These are phyloP conservation scores for Archivesica marissinica DNA, from an alignment of 1,140 invertebrate genomes.

Conservation along the genomic window DNA sequence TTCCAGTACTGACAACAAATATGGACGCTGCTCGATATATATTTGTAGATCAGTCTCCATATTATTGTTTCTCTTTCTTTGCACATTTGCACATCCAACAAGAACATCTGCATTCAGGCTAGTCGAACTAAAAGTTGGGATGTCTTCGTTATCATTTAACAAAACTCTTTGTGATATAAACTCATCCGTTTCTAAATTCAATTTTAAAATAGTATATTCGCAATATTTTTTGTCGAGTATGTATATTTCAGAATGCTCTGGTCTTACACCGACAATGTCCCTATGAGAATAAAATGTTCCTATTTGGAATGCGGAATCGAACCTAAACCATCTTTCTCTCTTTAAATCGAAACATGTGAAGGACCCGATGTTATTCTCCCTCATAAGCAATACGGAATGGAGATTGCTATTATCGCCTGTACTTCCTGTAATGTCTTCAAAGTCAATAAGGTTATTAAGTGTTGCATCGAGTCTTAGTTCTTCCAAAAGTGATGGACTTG, in stretches of 20 bases:
- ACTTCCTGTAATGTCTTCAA: no score
- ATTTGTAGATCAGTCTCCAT: neutral
- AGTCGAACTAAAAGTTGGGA: neutral
- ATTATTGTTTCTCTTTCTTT: no score
- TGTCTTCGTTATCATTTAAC: neutral
- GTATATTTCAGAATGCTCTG: neutral
- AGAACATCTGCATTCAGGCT: neutral
- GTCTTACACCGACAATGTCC: neutral
- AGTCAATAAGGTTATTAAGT: no score
- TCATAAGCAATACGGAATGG: neutral
- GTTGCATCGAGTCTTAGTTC: neutral
- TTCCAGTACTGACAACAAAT: neutral
- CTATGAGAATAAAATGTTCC: neutral
- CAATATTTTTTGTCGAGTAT: neutral
- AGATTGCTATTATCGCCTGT: no score
- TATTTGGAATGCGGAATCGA: neutral
- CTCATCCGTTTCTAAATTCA: neutral
- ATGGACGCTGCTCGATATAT: neutral
- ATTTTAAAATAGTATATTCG: neutral
- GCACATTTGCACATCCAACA: neutral
- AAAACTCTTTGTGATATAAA: neutral
- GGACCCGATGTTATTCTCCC: neutral
- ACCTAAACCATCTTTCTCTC: neutral
- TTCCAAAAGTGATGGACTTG: neutral
- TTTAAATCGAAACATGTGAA: slow-evolving; percentile 20